Evolutionary conservation across 2,113 vertebrate genomes (phyloP).

Genomic region (Callopanchax toddi): DNA sequence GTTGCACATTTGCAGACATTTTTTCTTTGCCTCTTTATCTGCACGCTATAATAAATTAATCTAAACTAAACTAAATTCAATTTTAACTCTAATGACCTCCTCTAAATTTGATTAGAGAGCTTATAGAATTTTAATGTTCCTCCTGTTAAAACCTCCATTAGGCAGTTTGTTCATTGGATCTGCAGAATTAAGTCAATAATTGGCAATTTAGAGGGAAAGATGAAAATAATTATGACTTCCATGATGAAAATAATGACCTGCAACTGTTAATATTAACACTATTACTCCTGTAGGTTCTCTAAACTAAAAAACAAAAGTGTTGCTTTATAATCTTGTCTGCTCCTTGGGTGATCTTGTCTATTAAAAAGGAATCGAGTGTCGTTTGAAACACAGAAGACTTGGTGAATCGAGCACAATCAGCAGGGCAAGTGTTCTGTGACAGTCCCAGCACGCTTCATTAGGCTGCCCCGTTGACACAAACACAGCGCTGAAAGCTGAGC

Average conservation of each 20-base stretch:
- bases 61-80: conserved; percentile 29
- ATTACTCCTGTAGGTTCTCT: not conserved
- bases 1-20: not conserved
- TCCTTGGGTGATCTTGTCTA: conserved; percentile 41
- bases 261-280: not conserved
- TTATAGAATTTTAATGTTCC: conserved; percentile 21
- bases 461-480: conserved; percentile 68
- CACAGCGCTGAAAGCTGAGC: conserved; percentile 63
- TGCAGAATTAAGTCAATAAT: conserved; percentile 10
- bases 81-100: conserved; percentile 26
- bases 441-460: conserved; percentile 73
- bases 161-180: conserved; percentile 1
- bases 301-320: not conserved
- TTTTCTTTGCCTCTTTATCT: not conserved
- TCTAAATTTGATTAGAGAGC: conserved; percentile 31
- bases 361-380: conserved; percentile 43
- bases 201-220: not conserved
- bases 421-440: conserved; percentile 58
- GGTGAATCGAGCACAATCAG: conserved; percentile 58
- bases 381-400: conserved; percentile 46
- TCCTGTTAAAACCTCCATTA: conserved; percentile 8
- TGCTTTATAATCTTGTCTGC: not conserved
- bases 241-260: not conserved
- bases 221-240: not conserved
- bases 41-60: conserved; percentile 6